Evolutionary conservation across 2,113 vertebrate species (phyloP), one percentile per base, ranked within the genome.

Genomic region (Saguinus imperator): DNA sequence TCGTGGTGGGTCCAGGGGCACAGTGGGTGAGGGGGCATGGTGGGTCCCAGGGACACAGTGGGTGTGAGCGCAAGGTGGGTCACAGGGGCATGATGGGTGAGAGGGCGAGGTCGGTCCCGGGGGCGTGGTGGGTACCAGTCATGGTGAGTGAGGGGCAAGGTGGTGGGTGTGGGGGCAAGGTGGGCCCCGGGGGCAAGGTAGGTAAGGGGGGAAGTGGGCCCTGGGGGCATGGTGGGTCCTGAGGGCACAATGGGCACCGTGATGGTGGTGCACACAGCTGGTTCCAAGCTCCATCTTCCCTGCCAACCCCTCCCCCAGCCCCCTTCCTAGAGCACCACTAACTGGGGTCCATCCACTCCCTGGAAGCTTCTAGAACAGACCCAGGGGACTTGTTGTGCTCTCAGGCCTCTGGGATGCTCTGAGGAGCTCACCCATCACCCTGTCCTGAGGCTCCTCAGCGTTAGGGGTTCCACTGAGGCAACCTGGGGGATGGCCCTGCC

Each of bases 401-500:
- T 35, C 2, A 12, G 27, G 40, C 48, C 10, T 14, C 20, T 10
- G 10, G 50, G 50, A n/a, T 20, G 52, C 2, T 48, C 37, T 72
- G 50, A 21, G 25, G 17, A 58, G 8, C 27, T 32, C 76, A 48
- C 14, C 7, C 5, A 64, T 13, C 12, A 29, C 61, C 61, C 61
- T 64, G 27, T 29, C 27, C 61, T 0, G 12, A 64, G 14, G 55
- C 48, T 21, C 3, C 43, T 37, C 18, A 0, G 29, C 32, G 11
- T n/a, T 48, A 8, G 29, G 12, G 76, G 32, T 45, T 77, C 35
- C 13, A 0, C 57, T 3, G 11, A n/a, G 84, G 64, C 11, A 1
- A 7, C 37, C 68, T 21, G 37, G 89, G 66, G 1, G 0, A 8
- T 1, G 55, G 40, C 16, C 2, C 14, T 0, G 0, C 11, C 43